Conservation (phyloP, 2,113 vertebrate species). For the Papio anubis region DNA sequence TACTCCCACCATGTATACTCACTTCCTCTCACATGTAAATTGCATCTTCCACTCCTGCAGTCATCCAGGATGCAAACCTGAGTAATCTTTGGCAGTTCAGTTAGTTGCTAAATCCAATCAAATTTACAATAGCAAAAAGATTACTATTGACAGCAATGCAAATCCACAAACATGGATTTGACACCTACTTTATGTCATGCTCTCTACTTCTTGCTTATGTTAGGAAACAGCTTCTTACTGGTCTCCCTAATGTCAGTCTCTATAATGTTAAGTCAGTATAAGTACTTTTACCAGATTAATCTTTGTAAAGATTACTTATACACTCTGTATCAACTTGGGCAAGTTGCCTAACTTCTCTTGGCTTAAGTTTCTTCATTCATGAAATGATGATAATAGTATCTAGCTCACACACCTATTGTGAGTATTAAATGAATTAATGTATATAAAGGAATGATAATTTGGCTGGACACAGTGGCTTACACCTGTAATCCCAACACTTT, state of each 20-base stretch:
- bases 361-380: not conserved
- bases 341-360: slow-evolving; percentile 7
- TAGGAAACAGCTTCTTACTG: not conserved
- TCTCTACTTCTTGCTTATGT: not conserved
- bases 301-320: not conserved
- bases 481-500: not conserved
- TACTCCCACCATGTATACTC: not conserved
- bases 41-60: not conserved
- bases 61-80: not conserved
- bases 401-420: not conserved
- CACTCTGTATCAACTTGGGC: not conserved
- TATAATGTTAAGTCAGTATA: not conserved
- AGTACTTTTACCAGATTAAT: not conserved
- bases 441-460: not conserved
- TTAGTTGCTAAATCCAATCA: slow-evolving; percentile 4
- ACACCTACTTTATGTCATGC: not conserved
- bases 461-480: not conserved
- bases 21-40: not conserved
- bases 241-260: not conserved
- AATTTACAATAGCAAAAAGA: not conserved
- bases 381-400: not conserved
- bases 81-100: not conserved
- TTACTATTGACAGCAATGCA: not conserved
- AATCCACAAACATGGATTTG: not conserved
- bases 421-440: not conserved